Evolutionary conservation across 2,888 invertebrate genomes (phyloP), one percentile per base, ranked within the genome.

Genomic region (Esperia sulphurella): DNA sequence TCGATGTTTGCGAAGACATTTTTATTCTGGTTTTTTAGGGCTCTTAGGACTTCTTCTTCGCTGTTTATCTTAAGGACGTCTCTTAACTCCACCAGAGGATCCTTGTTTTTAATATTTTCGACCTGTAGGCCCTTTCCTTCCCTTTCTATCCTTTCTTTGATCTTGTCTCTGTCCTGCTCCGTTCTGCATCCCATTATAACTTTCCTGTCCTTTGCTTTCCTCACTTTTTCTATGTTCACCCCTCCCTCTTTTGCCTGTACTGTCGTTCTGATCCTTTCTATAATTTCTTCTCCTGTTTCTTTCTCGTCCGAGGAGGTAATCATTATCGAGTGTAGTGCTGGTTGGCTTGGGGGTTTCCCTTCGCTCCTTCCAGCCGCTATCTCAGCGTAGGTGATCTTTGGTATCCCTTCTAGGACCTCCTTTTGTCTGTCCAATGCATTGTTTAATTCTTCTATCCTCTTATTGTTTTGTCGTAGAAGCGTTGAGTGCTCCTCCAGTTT

Each of bases 181-280:
- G 52, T 46, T 7, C 30, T 41, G n/a, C 48, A 53, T 0, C 56
- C 47, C 7, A 56, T 13, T 12, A 52, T 44, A 0, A 53, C 30
- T 30, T 50, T 55, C 12, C 45, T 41, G 13, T 55, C 52, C 13
- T 49, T 53, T 8, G 47, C 52, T 37, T 53, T 54, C 21, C 55
- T 49, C 0, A 55, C 30, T 28, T 38, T 48, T n/a, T 57, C 53
- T 4, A 57, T 41, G 8, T 12, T 28, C 0, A 52, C 13, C 33
- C 52, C 43, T 8, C 46, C 45, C 6, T 53, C 46, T 8, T 52
- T 54, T 2, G 54, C 51, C 1, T 57, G 42, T 1, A 57, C 42
- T 2, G 43, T 50, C 8, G 38, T 46, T n/a, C 53, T 48, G 3
- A 54, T 30, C 13, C 30, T 42, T 0, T 41, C 14, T 0, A 57